Conservation (phyloP, 2,888 invertebrate genomes). For the Nysson spinosus region DNA sequence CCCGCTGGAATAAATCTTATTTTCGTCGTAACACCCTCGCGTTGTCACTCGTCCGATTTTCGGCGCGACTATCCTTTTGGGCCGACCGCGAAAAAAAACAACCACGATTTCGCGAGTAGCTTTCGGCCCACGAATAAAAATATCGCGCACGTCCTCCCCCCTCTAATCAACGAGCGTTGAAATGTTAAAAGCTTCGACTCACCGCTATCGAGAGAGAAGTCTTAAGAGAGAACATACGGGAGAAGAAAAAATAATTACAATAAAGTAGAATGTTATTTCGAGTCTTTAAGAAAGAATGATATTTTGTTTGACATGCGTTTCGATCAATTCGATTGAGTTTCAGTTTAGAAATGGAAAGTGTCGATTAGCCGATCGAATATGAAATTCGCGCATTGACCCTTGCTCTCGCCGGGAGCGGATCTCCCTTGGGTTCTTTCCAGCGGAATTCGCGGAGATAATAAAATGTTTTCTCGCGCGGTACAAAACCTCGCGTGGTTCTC, state of each 20-base stretch:
- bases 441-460: constrained; percentile 54
- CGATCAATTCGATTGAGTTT: too few species aligned
- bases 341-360: too few species aligned
- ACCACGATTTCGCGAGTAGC: neutral
- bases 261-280: too few species aligned
- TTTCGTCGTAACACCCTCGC: constrained; percentile 44
- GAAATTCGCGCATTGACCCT: constrained; percentile 56
- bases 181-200: neutral
- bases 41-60: constrained; percentile 37
- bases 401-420: constrained; percentile 40
- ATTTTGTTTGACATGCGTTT: too few species aligned
- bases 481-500: constrained; percentile 35
- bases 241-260: too few species aligned
- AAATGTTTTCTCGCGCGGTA: constrained; percentile 46
- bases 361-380: too few species aligned
- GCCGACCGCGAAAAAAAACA: constrained; percentile 29
- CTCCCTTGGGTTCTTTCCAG: constrained; percentile 32
- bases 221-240: too few species aligned
- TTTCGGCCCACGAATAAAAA: constrained; percentile 12
- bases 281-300: too few species aligned
- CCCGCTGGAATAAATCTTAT: constrained; percentile 54
- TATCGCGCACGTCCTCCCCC: neutral
- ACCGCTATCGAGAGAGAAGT: too few species aligned
- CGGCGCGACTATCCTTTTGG: neutral
- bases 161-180: constrained; percentile 23